These are phyloP conservation scores for Metopolophium dirhodum DNA, from an alignment of 1,140 invertebrate species.

Conservation along the genomic window DNA sequence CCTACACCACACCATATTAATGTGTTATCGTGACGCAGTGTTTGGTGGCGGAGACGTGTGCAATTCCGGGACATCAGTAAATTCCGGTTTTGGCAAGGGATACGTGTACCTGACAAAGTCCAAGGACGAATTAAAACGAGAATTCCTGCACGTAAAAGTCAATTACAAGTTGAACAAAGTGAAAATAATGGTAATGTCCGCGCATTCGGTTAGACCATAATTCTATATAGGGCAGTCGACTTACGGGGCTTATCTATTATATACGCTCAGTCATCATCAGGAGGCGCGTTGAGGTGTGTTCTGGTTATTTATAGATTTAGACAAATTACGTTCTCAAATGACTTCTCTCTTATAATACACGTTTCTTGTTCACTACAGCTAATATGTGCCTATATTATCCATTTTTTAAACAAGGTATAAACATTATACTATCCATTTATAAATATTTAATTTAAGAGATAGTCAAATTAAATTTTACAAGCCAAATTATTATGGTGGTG, in stretches of 20 bases:
- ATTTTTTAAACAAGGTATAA: not conserved
- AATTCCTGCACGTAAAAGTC: constrained; percentile 71
- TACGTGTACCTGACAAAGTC: constrained; percentile 58
- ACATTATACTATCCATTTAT: not conserved
- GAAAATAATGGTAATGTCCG: constrained; percentile 58
- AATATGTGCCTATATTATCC: too few relatives aligned
- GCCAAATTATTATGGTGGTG: too few relatives aligned
- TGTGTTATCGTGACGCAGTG: not conserved
- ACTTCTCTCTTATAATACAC: not conserved
- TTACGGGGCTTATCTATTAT: not conserved
- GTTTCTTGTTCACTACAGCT: not conserved
- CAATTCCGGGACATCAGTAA: constrained; percentile 38
- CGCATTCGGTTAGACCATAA: not conserved
- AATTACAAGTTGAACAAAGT: constrained; percentile 66
- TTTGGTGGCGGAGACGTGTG: constrained; percentile 54
- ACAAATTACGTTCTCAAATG: not conserved
- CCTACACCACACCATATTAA: not conserved
- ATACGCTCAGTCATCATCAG: not conserved
- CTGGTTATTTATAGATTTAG: not conserved
- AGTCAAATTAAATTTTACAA: not conserved
- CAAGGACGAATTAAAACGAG: constrained; percentile 65
- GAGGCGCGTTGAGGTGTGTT: not conserved
- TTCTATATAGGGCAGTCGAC: not conserved
- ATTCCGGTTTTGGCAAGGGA: constrained; percentile 56
- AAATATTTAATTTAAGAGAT: not conserved